Percentiles rank a stretch among this genome's conserved stretches.
Evolutionary conservation across 2,888 invertebrate genomes (phyloP).

Genomic region (Rhingia campestris): DNA sequence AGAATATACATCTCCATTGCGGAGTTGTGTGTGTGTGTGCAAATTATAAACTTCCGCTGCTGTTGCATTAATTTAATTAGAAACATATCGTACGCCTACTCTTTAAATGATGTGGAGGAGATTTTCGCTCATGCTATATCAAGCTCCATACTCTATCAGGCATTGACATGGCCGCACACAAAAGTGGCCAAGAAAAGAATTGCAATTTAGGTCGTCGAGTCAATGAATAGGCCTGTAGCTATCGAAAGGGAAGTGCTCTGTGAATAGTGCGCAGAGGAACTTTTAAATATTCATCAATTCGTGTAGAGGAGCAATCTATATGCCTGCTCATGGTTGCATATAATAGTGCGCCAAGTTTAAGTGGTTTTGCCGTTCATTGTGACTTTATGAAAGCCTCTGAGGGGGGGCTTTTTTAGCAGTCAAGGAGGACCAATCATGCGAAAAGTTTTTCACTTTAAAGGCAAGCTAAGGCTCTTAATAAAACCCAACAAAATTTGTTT

Average conservation of each 20-base stretch:
- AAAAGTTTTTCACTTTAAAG: not conserved
- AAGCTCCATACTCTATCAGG: slow-evolving; percentile 41
- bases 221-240: slow-evolving; percentile 55
- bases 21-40: slow-evolving; percentile 27
- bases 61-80: slow-evolving; percentile 66
- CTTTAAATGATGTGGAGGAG: slow-evolving; percentile 4
- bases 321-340: not conserved
- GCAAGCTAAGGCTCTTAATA: too few relatives aligned
- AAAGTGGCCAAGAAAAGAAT: slow-evolving; percentile 19
- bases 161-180: slow-evolving; percentile 47
- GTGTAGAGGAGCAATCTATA: not conserved
- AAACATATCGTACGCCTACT: slow-evolving; percentile 47
- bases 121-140: slow-evolving; percentile 22
- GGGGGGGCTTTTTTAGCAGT: not conserved
- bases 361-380: not conserved
- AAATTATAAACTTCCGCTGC: slow-evolving; percentile 64
- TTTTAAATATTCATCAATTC: slow-evolving; percentile 46
- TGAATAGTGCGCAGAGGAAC: slow-evolving; percentile 15
- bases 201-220: slow-evolving; percentile 61
- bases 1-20: not conserved
- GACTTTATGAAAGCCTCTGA: not conserved
- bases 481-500: too few relatives aligned
- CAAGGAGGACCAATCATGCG: not conserved
- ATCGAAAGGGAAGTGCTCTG: not conserved
- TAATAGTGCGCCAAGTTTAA: slow-evolving; percentile 9